These are phyloP conservation scores for Choloepus didactylus DNA, from an alignment of 2,797 vertebrate genomes.

Conservation along the genomic window DNA sequence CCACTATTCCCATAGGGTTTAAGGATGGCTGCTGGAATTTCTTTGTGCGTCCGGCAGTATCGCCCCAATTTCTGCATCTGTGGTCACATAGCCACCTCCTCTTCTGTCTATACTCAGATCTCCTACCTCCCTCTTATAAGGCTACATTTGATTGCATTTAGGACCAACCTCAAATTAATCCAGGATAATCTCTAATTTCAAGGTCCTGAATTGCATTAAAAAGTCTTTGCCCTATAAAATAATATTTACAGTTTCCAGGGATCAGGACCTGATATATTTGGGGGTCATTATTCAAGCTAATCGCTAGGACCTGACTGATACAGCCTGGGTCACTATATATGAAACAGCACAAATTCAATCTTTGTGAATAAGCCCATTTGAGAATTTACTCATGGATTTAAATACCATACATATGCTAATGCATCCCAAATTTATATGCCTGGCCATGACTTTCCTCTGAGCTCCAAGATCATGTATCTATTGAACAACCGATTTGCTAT, in stretches of 20 bases:
- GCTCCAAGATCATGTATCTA: neutral
- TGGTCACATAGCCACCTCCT: neutral
- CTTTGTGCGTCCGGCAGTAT: neutral
- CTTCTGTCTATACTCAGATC: neutral
- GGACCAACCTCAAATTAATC: neutral
- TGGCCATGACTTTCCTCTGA: neutral
- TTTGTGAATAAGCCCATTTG: neutral
- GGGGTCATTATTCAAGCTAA: accelerated
- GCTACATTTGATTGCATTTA: too few relatives aligned
- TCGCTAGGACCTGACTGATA: neutral
- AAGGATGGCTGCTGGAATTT: accelerated
- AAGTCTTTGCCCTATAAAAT: neutral
- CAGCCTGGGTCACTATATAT: neutral
- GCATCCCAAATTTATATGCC: neutral
- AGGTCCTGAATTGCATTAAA: too few relatives aligned
- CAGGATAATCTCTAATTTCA: neutral
- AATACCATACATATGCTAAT: neutral
- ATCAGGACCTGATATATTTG: too few relatives aligned
- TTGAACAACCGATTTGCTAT: too few relatives aligned
- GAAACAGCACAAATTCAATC: neutral
- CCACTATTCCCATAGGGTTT: neutral
- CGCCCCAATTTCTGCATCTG: neutral
- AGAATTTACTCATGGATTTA: neutral
- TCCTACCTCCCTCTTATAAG: neutral
- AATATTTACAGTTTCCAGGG: neutral